Conservation (phyloP, 2,888 invertebrate species). For the Pyrrhosoma nymphula region DNA sequence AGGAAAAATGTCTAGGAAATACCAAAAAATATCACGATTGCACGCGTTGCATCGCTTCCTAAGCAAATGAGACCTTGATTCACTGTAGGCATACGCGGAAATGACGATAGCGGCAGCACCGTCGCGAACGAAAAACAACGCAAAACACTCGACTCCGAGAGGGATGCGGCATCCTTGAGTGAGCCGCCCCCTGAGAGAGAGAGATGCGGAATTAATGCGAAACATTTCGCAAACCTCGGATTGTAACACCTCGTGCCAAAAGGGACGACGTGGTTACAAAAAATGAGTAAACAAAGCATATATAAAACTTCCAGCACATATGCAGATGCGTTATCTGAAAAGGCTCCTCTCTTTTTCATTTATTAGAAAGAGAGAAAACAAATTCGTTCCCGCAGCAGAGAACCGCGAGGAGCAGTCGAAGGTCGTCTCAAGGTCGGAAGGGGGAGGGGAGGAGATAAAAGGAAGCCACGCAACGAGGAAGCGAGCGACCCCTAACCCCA, state of each 20-base stretch:
- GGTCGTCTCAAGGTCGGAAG: background rate
- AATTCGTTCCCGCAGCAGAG: background rate
- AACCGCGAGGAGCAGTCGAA: background rate
- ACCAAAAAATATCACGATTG: no score
- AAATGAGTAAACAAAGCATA: background rate
- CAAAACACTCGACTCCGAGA: no score
- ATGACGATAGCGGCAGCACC: no score
- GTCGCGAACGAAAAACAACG: no score
- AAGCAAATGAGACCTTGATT: no score
- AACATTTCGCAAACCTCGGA: background rate
- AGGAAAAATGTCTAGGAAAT: no score
- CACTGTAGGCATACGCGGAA: no score
- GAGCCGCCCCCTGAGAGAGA: background rate
- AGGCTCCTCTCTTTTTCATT: background rate
- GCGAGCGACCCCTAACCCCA: background rate
- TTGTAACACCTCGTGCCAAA: background rate
- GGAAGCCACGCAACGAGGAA: background rate
- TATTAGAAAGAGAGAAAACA: background rate
- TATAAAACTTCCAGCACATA: background rate
- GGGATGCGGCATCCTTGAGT: no score
- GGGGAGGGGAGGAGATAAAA: background rate
- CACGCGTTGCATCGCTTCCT: no score
- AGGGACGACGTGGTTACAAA: background rate
- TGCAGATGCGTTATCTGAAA: background rate
- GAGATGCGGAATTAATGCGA: background rate